phyloP scores from a whole-genome alignment of 1,140 invertebrate genomes.

The Platyscapa corneri region DNA sequence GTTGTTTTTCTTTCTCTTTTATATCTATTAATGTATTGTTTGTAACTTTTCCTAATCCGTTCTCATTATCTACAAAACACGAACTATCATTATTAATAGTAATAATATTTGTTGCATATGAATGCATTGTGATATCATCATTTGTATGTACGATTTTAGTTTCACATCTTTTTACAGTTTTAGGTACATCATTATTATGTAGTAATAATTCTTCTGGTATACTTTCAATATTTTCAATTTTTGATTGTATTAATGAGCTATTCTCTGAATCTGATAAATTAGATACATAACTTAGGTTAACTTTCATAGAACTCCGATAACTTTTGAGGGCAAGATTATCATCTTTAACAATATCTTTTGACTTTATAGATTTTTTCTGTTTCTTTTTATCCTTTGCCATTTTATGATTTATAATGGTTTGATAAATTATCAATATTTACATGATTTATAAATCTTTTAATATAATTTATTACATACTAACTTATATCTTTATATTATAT shows the following conservation, averaged over 20 bases:
- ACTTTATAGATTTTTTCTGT: constrained; percentile 5
- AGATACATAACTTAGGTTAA: constrained; percentile 63
- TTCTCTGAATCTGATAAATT: constrained; percentile 58
- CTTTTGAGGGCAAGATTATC: neutral
- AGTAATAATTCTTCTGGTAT: neutral
- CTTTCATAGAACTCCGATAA: constrained; percentile 59
- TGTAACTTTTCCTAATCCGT: neutral
- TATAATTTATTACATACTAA: neutral
- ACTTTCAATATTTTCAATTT: constrained; percentile 26
- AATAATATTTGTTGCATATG: neutral
- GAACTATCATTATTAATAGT: constrained; percentile 19
- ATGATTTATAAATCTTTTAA: neutral
- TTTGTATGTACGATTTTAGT: neutral
- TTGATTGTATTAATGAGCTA: constrained; percentile 48
- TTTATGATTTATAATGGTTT: neutral
- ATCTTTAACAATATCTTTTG: neutral
- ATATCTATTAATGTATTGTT: constrained; percentile 47
- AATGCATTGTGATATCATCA: constrained; percentile 21
- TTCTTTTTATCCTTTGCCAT: constrained; percentile 18
- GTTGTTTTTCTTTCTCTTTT: constrained; percentile 48
- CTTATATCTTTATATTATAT: neutral
- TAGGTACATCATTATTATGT: constrained; percentile 3
- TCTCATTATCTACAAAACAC: neutral
- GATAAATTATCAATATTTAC: neutral
- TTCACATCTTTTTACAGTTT: constrained; percentile 27